Evolutionary conservation across 2,888 invertebrate genomes (phyloP), one percentile per base, ranked within the genome.

Genomic region (Cephalotes varians): DNA sequence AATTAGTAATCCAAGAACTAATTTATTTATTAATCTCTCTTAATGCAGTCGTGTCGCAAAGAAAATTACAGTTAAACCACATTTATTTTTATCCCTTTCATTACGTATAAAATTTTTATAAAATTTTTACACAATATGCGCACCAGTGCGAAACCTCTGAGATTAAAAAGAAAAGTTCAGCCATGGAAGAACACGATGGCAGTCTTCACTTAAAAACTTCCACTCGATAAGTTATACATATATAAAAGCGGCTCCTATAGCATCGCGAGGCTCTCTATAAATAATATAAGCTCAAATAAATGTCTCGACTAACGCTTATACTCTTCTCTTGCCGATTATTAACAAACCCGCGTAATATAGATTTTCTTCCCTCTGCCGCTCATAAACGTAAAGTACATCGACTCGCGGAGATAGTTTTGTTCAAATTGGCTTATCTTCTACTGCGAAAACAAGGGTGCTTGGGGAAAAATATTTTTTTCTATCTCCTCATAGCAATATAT

Each of bases 281-380:
- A 58, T 28, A 44, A 40, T 54, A n/a, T n/a, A 47, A 47, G 44
- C 28, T 73, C 31, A 58, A 40, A 72, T 40, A 72, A 72, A 72
- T 44, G 44, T 44, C 58, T 73, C 10, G 44, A 34, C 15, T 15
- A 44, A 18, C 34, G 2, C 69, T 51, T 7, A 2, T 1, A n/a
- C 7, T 37, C 15, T 5, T 34, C 51, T 51, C 21, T 34, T 5
- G 10, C 1, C 31, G 21, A 69, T 31, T 49, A 56, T 56, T 58
- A 9, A 60, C 31, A 15, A 56, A 73, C 15, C 7, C 15, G 21
- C 31, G 44, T 7, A 44, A 60, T 44, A 44, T 31, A 31, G 21
- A 28, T n/a, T 31, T 44, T 31, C 6, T 72, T 28, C n/a, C n/a
- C 18, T 72, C 10, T n/a, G 9, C 6, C n/a, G 12, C 4, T 15